Percentiles rank a stretch among this genome's conserved stretches.
Conservation (phyloP, 2,113 vertebrate species). For the Merops nubicus region DNA sequence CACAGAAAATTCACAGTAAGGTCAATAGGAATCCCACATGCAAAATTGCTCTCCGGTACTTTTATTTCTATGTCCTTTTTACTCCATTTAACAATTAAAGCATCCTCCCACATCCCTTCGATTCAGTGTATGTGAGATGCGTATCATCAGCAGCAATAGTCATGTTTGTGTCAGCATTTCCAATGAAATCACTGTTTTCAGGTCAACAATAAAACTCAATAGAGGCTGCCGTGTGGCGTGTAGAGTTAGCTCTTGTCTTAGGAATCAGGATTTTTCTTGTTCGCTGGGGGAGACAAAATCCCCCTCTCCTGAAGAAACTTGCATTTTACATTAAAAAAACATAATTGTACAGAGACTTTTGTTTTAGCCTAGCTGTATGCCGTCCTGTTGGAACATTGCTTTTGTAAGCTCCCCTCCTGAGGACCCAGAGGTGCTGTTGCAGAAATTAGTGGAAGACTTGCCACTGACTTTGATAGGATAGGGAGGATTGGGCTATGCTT, state of each 20-base stretch:
- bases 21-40: slow-evolving; percentile 11
- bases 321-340: neutral
- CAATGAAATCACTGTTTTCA: slow-evolving; percentile 63
- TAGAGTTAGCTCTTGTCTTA: neutral
- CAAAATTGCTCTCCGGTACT: neutral
- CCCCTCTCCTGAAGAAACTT: neutral
- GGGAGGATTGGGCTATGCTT: neutral
- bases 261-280: slow-evolving; percentile 9
- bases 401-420: neutral
- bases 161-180: slow-evolving; percentile 69
- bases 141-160: slow-evolving; percentile 47
- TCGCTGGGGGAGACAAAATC: neutral
- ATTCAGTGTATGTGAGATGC: slow-evolving; percentile 26
- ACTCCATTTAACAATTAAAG: slow-evolving; percentile 52
- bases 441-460: neutral
- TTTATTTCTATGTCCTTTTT: slow-evolving; percentile 39
- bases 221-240: neutral
- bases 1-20: slow-evolving; percentile 15
- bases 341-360: neutral
- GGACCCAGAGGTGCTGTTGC: neutral
- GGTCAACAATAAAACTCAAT: slow-evolving; percentile 50
- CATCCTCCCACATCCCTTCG: neutral
- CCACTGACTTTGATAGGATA: neutral
- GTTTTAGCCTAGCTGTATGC: neutral
- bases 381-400: neutral